These are phyloP conservation scores for Pipistrellus pygmaeus DNA, from an alignment of 2,797 vertebrate genomes.

Conservation along the genomic window DNA sequence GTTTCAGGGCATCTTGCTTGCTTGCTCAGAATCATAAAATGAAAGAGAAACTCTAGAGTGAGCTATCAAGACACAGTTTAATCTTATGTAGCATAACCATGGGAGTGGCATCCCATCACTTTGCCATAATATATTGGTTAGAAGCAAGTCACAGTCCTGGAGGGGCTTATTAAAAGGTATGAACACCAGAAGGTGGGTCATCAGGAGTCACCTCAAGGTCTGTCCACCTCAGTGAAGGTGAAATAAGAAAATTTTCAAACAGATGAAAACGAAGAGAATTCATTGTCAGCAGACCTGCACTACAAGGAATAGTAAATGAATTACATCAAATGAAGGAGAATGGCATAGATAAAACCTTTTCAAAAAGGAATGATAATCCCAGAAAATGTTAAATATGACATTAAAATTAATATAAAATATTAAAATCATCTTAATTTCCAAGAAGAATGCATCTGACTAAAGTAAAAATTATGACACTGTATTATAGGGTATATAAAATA, in stretches of 20 bases:
- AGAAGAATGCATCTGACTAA: not conserved
- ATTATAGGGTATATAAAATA: not conserved
- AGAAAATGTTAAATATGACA: not conserved
- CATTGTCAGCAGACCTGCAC: no score
- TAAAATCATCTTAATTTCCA: not conserved
- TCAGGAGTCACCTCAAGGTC: no score
- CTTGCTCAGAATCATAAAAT: not conserved
- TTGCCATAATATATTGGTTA: not conserved
- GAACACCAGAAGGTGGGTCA: not conserved
- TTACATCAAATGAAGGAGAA: not conserved
- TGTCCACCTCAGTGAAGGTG: no score
- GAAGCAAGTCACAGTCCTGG: not conserved
- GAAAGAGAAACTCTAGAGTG: not conserved
- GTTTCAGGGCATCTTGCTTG: not conserved
- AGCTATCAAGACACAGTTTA: not conserved
- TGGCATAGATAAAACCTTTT: not conserved
- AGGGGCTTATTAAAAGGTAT: not conserved
- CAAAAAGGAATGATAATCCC: constrained; percentile 1
- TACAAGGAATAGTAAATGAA: no score
- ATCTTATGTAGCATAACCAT: not conserved
- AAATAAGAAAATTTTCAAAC: no score
- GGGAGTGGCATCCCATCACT: not conserved
- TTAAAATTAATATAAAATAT: not conserved
- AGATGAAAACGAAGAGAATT: no score
- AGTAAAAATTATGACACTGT: not conserved